phyloP scores from a whole-genome alignment of 2,113 vertebrate species.

The Oostethus manadensis region DNA sequence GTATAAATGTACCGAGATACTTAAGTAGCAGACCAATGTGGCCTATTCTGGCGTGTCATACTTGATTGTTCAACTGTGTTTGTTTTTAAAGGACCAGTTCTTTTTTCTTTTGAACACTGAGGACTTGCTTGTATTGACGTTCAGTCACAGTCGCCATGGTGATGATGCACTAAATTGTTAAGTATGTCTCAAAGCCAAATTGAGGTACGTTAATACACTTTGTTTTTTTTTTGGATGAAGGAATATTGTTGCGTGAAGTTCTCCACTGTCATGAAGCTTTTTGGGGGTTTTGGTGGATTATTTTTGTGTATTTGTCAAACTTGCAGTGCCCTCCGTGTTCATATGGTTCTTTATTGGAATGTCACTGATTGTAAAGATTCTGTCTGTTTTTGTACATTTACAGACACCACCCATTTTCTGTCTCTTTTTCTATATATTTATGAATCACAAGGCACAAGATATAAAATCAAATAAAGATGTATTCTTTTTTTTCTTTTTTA shows the following conservation, averaged over 20 bases:
- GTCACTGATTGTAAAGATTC: conserved; percentile 58
- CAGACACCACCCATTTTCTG: conserved; percentile 51
- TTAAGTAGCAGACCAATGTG: conserved; percentile 51
- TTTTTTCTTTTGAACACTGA: conserved; percentile 36
- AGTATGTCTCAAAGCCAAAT: conserved; percentile 45
- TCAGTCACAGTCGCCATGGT: conserved; percentile 14
- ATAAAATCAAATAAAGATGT: conserved; percentile 59
- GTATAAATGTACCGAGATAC: conserved; percentile 42
- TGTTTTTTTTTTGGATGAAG: conserved; percentile 17
- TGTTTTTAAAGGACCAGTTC: conserved; percentile 38
- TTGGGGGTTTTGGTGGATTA: conserved; percentile 17
- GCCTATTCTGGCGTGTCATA: conserved; percentile 48
- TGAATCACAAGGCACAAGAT: conserved; percentile 54
- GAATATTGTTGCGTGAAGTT: conserved; percentile 47
- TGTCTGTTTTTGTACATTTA: conserved; percentile 64
- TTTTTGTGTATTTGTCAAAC: conserved; percentile 37
- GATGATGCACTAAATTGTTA: conserved; percentile 19
- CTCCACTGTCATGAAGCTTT: conserved; percentile 39
- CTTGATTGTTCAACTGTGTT: conserved; percentile 49
- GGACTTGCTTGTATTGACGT: conserved; percentile 29
- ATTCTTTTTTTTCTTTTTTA: conserved; percentile 26
- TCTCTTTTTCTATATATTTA: conserved; percentile 62
- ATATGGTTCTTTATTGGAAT: conserved; percentile 26
- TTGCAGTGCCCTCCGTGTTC: conserved; percentile 37
- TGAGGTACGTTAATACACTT: conserved; percentile 18